Evolutionary conservation across 2,888 invertebrate genomes (phyloP), one percentile per base, ranked within the genome.

Genomic region (Torymus tubicola): DNA sequence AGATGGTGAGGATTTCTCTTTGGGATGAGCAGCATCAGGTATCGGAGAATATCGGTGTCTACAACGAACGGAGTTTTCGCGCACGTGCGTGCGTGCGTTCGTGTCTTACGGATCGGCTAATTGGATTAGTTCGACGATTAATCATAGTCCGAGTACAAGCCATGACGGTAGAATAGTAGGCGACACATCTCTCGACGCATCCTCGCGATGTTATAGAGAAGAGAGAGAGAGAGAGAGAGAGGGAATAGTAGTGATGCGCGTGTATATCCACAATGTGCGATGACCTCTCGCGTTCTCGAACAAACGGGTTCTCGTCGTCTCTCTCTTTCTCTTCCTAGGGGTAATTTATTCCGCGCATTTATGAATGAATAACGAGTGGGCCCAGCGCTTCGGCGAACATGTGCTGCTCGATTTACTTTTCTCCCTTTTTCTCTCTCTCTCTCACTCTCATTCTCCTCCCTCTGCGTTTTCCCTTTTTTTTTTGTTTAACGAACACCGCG

Each of bases 271-370:
- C 18, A 70, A 5, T 53, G 71, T 53, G 52, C 71, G 61, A 42
- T 63, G 63, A 72, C 71, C 63, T 64, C 53, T 58, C 55, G 10
- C 13, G 55, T 21, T 42, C 50, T n/a, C 57, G 42, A 58, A 68
- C 24, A 60, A 75, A 75, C 67, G 68, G 21, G 68, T 75, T 68
- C n/a, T 5, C 52, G 42, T 3, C n/a, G 53, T 70, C 50, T 31
- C 73, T 10, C 52, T 42, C 52, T 21, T 67, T 5, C 58, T 67
- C 18, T 31, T 4, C 14, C 55, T 31, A 11, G 55, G 53, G 42
- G 16, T 76, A 78, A 72, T 72, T 72, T 78, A 72, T 78, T 78
- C 78, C 67, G 55, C n/a, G 72, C 67, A 78, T 73, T 78, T 78
- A 78, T 78, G 78, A 78, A 78, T 73, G 78, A 68, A 72, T 65